Conservation (phyloP, 2,888 invertebrate genomes). For the Leptinotarsa haldemani region DNA sequence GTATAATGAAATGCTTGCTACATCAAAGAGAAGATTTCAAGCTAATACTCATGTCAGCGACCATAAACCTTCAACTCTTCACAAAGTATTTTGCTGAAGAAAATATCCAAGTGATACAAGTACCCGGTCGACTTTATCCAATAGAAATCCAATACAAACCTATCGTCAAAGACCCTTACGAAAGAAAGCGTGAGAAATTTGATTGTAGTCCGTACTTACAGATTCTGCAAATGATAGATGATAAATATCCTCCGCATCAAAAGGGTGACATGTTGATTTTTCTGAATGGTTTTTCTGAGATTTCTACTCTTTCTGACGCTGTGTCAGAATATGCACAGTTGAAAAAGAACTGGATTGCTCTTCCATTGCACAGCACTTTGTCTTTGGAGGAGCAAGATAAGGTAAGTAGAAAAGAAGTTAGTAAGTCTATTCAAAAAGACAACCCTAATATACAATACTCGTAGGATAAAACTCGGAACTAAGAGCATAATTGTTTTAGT, state of each 20-base stretch:
- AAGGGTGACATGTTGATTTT: conserved; percentile 94
- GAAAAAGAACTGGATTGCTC: conserved; percentile 89
- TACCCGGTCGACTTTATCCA: conserved; percentile 94
- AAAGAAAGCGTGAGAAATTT: conserved; percentile 77
- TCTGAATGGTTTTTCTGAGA: conserved; percentile 91
- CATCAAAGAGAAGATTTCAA: conserved; percentile 85
- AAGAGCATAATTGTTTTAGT: neutral
- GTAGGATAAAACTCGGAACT: too few species aligned
- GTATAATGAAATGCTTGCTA: conserved; percentile 92
- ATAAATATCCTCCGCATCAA: conserved; percentile 77
- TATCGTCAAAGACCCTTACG: conserved; percentile 70
- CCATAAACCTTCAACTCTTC: conserved; percentile 97
- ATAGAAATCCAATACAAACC: conserved; percentile 92
- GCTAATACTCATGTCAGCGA: conserved; percentile 97
- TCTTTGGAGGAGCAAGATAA: conserved; percentile 96
- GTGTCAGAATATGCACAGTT: conserved; percentile 83
- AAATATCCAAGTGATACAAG: conserved; percentile 73
- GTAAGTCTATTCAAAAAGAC: neutral
- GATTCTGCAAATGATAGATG: conserved; percentile 91
- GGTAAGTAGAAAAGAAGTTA: conserved; percentile 65
- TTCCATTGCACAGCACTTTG: conserved; percentile 92
- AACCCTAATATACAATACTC: neutral
- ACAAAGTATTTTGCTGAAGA: conserved; percentile 86
- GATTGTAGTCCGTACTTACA: conserved; percentile 94
- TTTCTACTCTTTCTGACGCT: conserved; percentile 87